phyloP scores from a whole-genome alignment of 1,140 invertebrate species.

The Tetranychus cinnabarinus region DNA sequence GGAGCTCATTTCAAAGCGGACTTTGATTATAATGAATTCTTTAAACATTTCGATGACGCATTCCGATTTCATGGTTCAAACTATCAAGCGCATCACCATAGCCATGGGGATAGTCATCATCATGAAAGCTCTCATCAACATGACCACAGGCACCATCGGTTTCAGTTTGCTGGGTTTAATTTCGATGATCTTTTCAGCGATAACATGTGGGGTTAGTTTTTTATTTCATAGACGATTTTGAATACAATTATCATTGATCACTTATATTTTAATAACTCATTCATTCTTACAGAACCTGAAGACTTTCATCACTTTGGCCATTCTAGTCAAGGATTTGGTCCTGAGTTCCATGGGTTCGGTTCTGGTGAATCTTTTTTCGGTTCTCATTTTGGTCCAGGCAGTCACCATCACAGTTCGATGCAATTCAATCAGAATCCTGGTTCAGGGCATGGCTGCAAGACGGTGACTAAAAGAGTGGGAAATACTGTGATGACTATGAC shows the following conservation, averaged over 20 bases:
- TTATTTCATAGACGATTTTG: too few relatives aligned
- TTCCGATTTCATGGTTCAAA: constrained; percentile 9
- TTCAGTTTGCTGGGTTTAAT: constrained; percentile 10
- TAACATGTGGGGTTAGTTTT: not conserved
- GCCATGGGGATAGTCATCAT: not conserved
- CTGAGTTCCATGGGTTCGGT: constrained; percentile 11
- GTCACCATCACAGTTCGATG: not conserved
- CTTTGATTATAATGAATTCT: constrained; percentile 20
- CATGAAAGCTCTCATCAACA: not conserved
- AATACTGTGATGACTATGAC: constrained; percentile 24
- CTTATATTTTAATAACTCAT: not conserved
- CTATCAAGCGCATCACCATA: not conserved
- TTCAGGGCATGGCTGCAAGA: constrained; percentile 14
- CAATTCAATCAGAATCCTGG: not conserved
- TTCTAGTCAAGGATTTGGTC: constrained; percentile 1
- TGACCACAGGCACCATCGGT: constrained; percentile 1
- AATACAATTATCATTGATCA: not conserved
- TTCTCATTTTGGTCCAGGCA: constrained; percentile 4
- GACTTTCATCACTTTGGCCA: not conserved
- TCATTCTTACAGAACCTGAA: not conserved
- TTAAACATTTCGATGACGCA: constrained; percentile 15
- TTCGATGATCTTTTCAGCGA: constrained; percentile 16
- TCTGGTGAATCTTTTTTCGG: constrained; percentile 14
- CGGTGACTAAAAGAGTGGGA: constrained; percentile 21
- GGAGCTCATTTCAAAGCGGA: not conserved